Evolutionary conservation across 2,888 invertebrate species (phyloP), one percentile per base, ranked within the genome.

Genomic region (Rhamnusium bicolor): DNA sequence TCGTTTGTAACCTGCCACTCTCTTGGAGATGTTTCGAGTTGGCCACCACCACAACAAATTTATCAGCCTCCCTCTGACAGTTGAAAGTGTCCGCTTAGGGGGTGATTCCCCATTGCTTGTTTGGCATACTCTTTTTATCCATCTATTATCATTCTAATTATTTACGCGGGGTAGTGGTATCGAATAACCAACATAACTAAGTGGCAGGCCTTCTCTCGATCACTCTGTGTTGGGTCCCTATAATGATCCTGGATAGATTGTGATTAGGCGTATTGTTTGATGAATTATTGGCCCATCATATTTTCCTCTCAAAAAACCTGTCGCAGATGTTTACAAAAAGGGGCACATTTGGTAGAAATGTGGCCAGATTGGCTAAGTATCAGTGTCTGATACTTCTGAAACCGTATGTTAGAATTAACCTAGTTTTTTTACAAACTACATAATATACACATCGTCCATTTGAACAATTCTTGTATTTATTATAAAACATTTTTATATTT

Each of bases 91-190:
- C 83, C 85, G 82, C 81, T 81, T 80, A 82, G 83, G 60, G n/a
- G 82, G 82, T 80, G 81, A 82, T 76, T 76, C 84, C 85, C 84
- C 83, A 80, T 77, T 78, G 85, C 83, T 86, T 87, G 86, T 87
- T 86, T 87, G 86, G 83, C 83, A 83, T 84, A 85, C 85, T 85
- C 85, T 87, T 87, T 88, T 88, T 87, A 86, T 87, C 85, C 86
- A 82, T 83, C 87, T 85, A 88, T 88, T 88, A 88, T 88, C 86
- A 87, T 88, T 87, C 87, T 88, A 88, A 88, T 88, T 88, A 88
- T 88, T 86, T 85, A 84, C 85, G 84, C 84, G 84, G 83, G 84
- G 83, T 76, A 80, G 80, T 75, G 81, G 84, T 85, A 86, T 87
- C 87, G 80, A 84, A 86, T 87, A 86, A 87, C 87, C 87, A 83